These are phyloP conservation scores for Lucinisca nassula DNA, from an alignment of 2,888 invertebrate genomes.

Conservation along the genomic window DNA sequence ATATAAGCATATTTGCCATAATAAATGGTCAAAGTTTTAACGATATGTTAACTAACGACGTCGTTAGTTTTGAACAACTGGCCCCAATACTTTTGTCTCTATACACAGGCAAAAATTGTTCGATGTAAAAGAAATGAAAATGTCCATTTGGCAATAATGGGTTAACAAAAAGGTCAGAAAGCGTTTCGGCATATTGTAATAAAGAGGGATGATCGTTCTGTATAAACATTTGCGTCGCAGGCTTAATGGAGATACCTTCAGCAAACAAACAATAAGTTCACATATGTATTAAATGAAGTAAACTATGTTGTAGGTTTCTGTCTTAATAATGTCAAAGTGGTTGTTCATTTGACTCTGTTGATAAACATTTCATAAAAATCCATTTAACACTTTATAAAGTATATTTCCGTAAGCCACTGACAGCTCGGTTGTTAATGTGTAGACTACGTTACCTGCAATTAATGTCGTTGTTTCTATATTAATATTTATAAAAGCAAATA, in stretches of 20 bases:
- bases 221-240: background rate
- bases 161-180: background rate
- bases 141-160: too few species aligned
- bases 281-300: slow-evolving; percentile 16
- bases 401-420: slow-evolving; percentile 6
- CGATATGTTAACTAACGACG: too few species aligned
- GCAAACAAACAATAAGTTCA: slow-evolving; percentile 12
- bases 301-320: background rate
- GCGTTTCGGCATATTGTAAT: background rate
- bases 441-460: background rate
- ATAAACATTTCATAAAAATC: slow-evolving; percentile 15
- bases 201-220: background rate
- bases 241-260: slow-evolving; percentile 9
- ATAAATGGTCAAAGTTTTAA: too few species aligned
- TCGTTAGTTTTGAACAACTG: too few species aligned
- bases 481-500: slow-evolving; percentile 8
- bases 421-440: background rate
- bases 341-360: background rate
- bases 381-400: slow-evolving; percentile 17
- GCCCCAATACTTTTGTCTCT: too few species aligned
- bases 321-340: slow-evolving; percentile 4
- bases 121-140: too few species aligned
- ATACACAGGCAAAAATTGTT: too few species aligned
- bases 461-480: background rate
- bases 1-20: too few species aligned